phyloP scores from a whole-genome alignment of 2,888 invertebrate species.

The Clanis bilineata region DNA sequence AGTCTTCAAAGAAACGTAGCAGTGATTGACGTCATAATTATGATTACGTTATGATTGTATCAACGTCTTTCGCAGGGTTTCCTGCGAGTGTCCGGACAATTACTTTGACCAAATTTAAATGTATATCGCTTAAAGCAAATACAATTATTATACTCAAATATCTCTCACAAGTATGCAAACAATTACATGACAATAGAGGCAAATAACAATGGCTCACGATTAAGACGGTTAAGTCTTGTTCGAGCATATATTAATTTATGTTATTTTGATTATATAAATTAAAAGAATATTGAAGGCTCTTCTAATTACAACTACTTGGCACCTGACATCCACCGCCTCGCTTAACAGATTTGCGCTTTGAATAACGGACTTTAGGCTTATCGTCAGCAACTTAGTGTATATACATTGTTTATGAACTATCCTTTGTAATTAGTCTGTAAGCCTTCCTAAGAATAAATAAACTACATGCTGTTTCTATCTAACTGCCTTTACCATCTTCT shows the following conservation, averaged over 20 bases:
- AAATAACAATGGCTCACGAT: neutral
- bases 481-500: too few species aligned
- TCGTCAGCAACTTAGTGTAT: too few species aligned
- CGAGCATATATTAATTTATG: neutral
- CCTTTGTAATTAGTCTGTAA: too few species aligned
- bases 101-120: neutral
- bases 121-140: neutral
- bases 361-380: too few species aligned
- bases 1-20: constrained; percentile 26
- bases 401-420: too few species aligned
- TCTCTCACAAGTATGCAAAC: neutral
- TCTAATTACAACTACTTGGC: too few species aligned
- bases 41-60: constrained; percentile 31
- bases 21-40: constrained; percentile 44
- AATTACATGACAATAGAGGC: neutral
- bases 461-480: too few species aligned
- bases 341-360: too few species aligned
- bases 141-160: neutral
- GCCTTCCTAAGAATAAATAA: too few species aligned
- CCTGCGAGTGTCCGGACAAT: neutral
- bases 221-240: neutral
- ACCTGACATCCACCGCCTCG: too few species aligned
- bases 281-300: too few species aligned
- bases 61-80: constrained; percentile 49
- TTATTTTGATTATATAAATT: too few species aligned